Conservation (phyloP, 2,888 invertebrate genomes). For the Encarsia formosa region DNA sequence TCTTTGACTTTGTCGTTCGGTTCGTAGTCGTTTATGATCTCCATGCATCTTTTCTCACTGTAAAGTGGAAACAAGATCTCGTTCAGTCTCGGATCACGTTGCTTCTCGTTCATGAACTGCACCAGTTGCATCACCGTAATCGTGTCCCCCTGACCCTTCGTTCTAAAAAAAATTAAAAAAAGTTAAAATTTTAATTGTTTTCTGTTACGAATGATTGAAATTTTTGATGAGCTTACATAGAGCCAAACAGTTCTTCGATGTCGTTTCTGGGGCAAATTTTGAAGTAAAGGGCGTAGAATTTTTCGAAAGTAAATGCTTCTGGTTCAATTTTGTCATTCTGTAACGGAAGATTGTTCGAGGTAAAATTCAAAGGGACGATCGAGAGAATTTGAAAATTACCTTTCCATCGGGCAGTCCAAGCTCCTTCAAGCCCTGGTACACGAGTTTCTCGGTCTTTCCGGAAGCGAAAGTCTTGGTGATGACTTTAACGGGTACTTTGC, state of each 20-base stretch:
- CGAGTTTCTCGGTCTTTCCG: constrained; percentile 67
- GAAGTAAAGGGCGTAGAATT: constrained; percentile 65
- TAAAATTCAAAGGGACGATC: no score
- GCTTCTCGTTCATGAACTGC: constrained; percentile 62
- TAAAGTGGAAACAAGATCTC: constrained; percentile 68
- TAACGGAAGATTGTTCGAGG: no score
- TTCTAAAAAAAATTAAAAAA: constrained; percentile 42
- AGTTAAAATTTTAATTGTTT: not conserved
- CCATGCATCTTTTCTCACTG: constrained; percentile 57
- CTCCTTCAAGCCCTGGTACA: constrained; percentile 63
- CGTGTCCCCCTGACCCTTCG: constrained; percentile 53
- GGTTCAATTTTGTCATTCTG: constrained; percentile 66
- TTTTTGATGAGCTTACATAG: constrained; percentile 49
- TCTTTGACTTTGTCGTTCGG: constrained; percentile 51
- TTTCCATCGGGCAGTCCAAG: constrained; percentile 58
- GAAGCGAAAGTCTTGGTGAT: constrained; percentile 67
- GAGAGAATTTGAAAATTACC: no score
- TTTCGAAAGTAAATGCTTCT: constrained; percentile 65
- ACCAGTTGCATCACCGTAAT: constrained; percentile 55
- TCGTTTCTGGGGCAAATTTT: constrained; percentile 68
- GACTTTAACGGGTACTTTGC: constrained; percentile 64
- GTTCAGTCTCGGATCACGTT: constrained; percentile 65
- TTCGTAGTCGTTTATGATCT: constrained; percentile 62
- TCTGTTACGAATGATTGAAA: not conserved
- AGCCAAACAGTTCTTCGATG: constrained; percentile 67